These are phyloP conservation scores for Crioceris asparagi DNA, from an alignment of 2,888 invertebrate genomes.

Conservation along the genomic window DNA sequence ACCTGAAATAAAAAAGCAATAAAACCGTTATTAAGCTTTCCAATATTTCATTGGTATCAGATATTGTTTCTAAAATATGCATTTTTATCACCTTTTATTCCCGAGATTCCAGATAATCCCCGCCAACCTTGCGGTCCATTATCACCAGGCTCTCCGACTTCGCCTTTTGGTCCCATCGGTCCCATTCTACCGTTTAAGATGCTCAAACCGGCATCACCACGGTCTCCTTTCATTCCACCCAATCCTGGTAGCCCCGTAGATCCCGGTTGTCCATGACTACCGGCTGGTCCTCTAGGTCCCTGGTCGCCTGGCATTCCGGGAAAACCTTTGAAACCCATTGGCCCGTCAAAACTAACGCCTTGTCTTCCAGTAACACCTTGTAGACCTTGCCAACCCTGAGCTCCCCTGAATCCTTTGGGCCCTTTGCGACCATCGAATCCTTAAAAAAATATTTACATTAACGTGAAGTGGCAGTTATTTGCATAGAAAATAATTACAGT, in stretches of 20 bases:
- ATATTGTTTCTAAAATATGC: conserved; percentile 13
- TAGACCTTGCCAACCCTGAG: conserved; percentile 41
- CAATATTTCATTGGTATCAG: no score
- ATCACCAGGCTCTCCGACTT: conserved; percentile 35
- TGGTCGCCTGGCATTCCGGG: conserved; percentile 53
- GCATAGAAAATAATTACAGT: neutral
- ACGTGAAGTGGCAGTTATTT: no score
- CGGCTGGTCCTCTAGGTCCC: conserved; percentile 50
- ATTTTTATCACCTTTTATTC: conserved; percentile 28
- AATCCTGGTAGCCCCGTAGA: conserved; percentile 26
- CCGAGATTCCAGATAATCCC: conserved; percentile 30
- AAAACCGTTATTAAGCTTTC: no score
- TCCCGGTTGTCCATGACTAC: conserved; percentile 29
- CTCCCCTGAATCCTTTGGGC: conserved; percentile 47
- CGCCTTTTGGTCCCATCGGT: conserved; percentile 31
- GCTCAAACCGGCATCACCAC: conserved; percentile 45
- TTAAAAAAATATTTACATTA: conserved; percentile 13
- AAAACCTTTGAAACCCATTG: conserved; percentile 54
- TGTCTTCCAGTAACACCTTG: conserved; percentile 40
- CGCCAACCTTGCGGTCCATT: conserved; percentile 35
- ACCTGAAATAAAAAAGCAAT: no score
- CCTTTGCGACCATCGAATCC: conserved; percentile 39
- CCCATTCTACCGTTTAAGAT: conserved; percentile 43
- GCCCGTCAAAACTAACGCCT: conserved; percentile 39
- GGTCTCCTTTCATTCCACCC: conserved; percentile 42